phyloP scores from a whole-genome alignment of 2,113 vertebrate genomes.

The Abramis brama region DNA sequence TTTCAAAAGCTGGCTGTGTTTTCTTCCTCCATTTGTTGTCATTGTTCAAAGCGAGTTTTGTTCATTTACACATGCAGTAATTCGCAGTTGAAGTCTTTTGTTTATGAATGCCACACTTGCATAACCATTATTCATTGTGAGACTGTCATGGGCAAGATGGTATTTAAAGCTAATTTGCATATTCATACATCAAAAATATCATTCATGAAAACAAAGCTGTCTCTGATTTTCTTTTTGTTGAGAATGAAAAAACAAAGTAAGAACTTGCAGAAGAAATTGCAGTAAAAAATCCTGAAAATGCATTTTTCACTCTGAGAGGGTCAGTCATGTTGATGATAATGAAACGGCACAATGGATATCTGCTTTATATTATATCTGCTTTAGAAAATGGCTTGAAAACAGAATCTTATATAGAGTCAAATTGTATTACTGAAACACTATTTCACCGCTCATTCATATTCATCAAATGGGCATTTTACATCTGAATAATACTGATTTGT shows the following conservation, averaged over 20 bases:
- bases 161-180: constrained; percentile 39
- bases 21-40: not conserved
- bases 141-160: constrained; percentile 21
- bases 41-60: constrained; percentile 33
- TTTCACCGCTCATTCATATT: not conserved
- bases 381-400: not conserved
- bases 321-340: not conserved
- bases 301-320: not conserved
- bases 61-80: constrained; percentile 26
- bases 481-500: constrained; percentile 6
- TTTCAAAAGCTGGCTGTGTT: not conserved
- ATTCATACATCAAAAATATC: constrained; percentile 32
- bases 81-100: constrained; percentile 34
- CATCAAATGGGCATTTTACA: not conserved
- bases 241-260: not conserved
- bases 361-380: not conserved
- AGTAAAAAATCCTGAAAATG: not conserved
- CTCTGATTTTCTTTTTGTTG: constrained; percentile 4
- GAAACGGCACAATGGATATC: not conserved
- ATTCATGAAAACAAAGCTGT: not conserved
- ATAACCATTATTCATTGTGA: constrained; percentile 31
- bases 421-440: not conserved
- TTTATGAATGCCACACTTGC: constrained; percentile 38
- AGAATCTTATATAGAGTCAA: not conserved
- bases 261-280: not conserved